Conservation (phyloP, 2,888 invertebrate genomes). For the Byasa hedistus region DNA sequence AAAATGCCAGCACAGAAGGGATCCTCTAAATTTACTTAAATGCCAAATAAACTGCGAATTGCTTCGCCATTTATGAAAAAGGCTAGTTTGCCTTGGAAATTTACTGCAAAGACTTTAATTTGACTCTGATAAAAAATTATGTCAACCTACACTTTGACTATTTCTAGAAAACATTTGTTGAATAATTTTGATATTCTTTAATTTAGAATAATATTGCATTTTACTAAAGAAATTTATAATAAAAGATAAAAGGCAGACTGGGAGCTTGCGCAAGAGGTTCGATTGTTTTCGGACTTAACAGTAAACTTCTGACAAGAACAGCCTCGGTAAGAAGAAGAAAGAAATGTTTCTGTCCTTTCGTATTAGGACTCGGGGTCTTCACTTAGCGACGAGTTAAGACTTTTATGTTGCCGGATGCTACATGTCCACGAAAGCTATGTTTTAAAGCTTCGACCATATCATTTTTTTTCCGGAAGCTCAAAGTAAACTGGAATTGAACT, state of each 20-base stretch:
- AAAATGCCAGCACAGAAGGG: slow-evolving; percentile 75
- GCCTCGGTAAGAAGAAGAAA: too few species aligned
- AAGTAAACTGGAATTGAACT: too few species aligned
- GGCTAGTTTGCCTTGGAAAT: slow-evolving; percentile 33
- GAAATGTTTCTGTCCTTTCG: too few species aligned
- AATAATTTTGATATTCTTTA: neutral
- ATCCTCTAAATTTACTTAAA: slow-evolving; percentile 76
- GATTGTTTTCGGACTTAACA: too few species aligned
- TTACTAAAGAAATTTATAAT: neutral
- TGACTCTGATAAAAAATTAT: neutral
- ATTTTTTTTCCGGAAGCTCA: too few species aligned
- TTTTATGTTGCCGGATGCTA: too few species aligned
- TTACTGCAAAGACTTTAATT: neutral
- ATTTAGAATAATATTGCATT: neutral
- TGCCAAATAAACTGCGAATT: slow-evolving; percentile 78
- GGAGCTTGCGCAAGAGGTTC: too few species aligned
- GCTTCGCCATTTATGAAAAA: slow-evolving; percentile 72
- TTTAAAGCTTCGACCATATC: too few species aligned
- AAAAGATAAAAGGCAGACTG: neutral
- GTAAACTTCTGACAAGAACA: too few species aligned
- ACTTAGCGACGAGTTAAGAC: too few species aligned
- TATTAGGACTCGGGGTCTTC: too few species aligned
- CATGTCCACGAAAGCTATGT: too few species aligned
- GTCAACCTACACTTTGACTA: neutral
- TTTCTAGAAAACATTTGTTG: neutral